Conservation (phyloP, 2,888 invertebrate species). For the Drosophila testacea region DNA sequence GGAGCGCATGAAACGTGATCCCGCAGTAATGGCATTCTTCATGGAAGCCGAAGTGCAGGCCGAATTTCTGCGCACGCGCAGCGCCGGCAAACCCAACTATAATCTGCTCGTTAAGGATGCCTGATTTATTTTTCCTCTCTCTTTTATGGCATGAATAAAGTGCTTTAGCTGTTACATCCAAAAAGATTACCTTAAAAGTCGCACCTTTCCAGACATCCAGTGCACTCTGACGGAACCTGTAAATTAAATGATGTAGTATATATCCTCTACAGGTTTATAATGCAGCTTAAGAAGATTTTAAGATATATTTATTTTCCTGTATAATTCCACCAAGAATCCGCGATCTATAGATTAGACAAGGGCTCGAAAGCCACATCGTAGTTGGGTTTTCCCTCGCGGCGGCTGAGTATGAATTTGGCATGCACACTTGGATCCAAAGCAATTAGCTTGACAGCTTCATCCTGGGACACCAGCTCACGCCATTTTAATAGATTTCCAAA, state of each 20-base stretch:
- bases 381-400: constrained; percentile 89
- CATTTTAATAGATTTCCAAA: constrained; percentile 41
- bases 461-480: constrained; percentile 89
- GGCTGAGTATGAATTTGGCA: constrained; percentile 89
- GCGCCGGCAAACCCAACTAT: constrained; percentile 88
- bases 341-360: not conserved
- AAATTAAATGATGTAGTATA: not conserved
- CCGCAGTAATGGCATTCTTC: constrained; percentile 89
- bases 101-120: constrained; percentile 70
- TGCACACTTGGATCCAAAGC: constrained; percentile 89
- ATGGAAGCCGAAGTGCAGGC: constrained; percentile 90
- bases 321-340: not conserved
- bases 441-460: constrained; percentile 89
- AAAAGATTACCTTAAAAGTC: not conserved
- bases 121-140: constrained; percentile 33
- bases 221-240: constrained; percentile 84
- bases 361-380: constrained; percentile 63
- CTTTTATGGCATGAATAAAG: constrained; percentile 53
- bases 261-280: not conserved
- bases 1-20: constrained; percentile 89
- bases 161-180: constrained; percentile 15
- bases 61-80: constrained; percentile 89
- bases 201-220: constrained; percentile 86
- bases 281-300: constrained; percentile 49
- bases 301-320: constrained; percentile 16